Conservation (phyloP, 2,113 vertebrate genomes). For the Carassius carassius region DNA sequence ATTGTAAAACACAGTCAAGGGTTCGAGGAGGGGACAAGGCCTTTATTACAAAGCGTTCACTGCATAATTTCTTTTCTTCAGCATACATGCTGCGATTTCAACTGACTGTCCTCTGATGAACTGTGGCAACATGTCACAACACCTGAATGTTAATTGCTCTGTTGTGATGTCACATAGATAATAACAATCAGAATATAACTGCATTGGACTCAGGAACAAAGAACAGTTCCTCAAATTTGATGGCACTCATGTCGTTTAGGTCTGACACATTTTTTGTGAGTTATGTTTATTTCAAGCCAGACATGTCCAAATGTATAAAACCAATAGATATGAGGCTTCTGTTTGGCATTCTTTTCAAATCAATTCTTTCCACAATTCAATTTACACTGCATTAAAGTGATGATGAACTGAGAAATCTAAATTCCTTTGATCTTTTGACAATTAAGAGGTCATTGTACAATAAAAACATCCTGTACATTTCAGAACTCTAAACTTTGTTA, state of each 20-base stretch:
- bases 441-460: too few species aligned
- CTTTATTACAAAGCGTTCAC: slow-evolving; percentile 38
- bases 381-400: not conserved
- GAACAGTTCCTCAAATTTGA: not conserved
- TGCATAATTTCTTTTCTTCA: slow-evolving; percentile 43
- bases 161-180: not conserved
- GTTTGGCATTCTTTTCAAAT: not conserved
- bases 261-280: not conserved
- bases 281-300: not conserved
- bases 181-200: not conserved
- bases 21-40: slow-evolving; percentile 40
- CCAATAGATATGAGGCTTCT: not conserved
- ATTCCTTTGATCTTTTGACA: too few species aligned
- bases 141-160: slow-evolving; percentile 35
- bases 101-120: slow-evolving; percentile 30
- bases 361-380: not conserved
- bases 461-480: too few species aligned
- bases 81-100: slow-evolving; percentile 2
- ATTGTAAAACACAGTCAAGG: slow-evolving; percentile 14
- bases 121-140: slow-evolving; percentile 9
- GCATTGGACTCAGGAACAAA: not conserved
- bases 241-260: not conserved
- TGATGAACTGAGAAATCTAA: too few species aligned
- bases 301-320: not conserved
- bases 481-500: too few species aligned